Conservation (phyloP, 2,113 vertebrate species). For the Eidolon helvum region DNA sequence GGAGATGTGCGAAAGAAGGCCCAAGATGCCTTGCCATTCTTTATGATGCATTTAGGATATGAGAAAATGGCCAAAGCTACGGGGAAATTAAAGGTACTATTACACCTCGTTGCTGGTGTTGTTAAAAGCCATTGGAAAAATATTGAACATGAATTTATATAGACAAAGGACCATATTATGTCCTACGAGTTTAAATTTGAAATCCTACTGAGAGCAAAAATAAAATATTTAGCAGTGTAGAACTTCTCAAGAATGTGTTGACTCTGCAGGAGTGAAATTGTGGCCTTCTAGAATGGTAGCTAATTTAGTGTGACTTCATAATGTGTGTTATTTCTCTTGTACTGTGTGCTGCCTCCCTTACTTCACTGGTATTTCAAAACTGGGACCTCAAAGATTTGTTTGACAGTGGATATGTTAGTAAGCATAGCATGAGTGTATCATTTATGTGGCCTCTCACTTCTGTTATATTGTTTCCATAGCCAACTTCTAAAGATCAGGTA, state of each 20-base stretch:
- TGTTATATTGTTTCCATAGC: constrained; percentile 79
- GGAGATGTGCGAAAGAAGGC: constrained; percentile 98
- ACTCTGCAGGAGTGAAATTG: neutral
- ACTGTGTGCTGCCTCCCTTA: neutral
- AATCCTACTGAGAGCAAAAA: constrained; percentile 41
- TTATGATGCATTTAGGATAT: constrained; percentile 98
- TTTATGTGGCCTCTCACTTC: constrained; percentile 32
- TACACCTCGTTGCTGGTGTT: neutral
- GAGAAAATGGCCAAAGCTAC: constrained; percentile 98
- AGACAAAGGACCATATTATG: neutral
- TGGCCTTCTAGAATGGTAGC: constrained; percentile 46
- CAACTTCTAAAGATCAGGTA: constrained; percentile 97
- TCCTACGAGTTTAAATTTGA: neutral
- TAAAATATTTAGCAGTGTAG: neutral
- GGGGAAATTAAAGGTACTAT: constrained; percentile 94
- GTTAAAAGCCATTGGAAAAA: constrained; percentile 22
- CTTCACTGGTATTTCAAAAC: constrained; percentile 25
- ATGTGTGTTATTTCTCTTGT: constrained; percentile 13
- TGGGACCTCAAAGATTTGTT: neutral
- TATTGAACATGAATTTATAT: neutral
- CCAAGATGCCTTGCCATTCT: constrained; percentile 94
- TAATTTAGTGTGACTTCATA: constrained; percentile 55
- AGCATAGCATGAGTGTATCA: neutral
- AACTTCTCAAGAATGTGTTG: neutral
- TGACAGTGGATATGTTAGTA: neutral